Evolutionary conservation across 37 sponge, comb jelly and placozoan genomes (phyloP), one percentile per base, ranked within the genome.

Genomic region (Dysidea cf. avara): DNA sequence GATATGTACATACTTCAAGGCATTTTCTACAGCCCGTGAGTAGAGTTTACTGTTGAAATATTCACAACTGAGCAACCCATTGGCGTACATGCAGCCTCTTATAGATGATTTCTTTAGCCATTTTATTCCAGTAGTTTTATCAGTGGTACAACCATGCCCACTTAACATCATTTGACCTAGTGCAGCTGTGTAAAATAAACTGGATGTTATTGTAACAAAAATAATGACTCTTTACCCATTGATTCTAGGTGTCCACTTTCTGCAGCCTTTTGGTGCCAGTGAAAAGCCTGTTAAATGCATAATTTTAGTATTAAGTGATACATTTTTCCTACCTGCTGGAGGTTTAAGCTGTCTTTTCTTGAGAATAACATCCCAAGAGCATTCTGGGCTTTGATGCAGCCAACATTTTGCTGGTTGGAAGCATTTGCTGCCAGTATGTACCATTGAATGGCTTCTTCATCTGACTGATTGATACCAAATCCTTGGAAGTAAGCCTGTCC

Each of bases 401-500:
- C 75, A 25, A 80, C 47, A 29, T 79, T 77, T 29, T 14, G 6
- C 17, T 13, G 9, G 20, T 56, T 6, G 21, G 17, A 39, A 36
- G 18, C 62, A 4, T 73, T 12, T 2, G 84, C 90, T 4, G 90
- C 78, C 22, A 29, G 17, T 0, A 17, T 26, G 77, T 77, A 82
- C 92, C 92, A 92, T 25, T 71, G 59, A 67, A 88, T 61, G 18
- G 91, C 91, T 63, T 91, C 83, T 29, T 61, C 64, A 36, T 86
- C 78, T 17, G 83, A 81, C 72, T 91, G 96, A 24, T 26, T 13
- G 51, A 84, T 79, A 34, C 96, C 96, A 81, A 64, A 90, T 7
- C 96, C 96, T 78, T 81, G 71, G 82, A 79, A 87, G 78, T 87
- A 90, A 1, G 96, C 96, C 65, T 73, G 69, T 17, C 96, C 96